Percentiles rank a stretch among this genome's conserved stretches.
Conservation (phyloP, 2,113 vertebrate species). For the Galemys pyrenaicus region DNA sequence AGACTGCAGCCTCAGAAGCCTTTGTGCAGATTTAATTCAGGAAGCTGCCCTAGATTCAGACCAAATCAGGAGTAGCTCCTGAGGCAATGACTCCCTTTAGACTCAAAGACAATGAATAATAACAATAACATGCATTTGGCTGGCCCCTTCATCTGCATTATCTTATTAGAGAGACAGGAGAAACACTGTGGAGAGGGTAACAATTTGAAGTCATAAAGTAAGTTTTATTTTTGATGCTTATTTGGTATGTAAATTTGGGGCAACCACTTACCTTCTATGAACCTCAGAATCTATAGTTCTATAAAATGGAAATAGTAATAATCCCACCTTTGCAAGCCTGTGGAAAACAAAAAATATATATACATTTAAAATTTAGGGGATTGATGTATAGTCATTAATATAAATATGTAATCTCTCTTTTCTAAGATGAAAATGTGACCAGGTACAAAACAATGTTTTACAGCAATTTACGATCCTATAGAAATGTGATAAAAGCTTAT, state of each 20-base stretch:
- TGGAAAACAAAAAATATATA: neutral
- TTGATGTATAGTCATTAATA: neutral
- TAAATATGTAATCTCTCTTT: neutral
- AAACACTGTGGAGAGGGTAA: neutral
- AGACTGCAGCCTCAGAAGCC: neutral
- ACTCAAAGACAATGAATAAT: neutral
- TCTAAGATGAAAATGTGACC: slow-evolving; percentile 13
- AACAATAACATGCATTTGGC: neutral
- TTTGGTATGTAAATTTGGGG: neutral
- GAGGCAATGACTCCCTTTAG: slow-evolving; percentile 12
- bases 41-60: slow-evolving; percentile 56
- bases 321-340: neutral
- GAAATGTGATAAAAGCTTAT: neutral
- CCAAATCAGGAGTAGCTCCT: slow-evolving; percentile 33
- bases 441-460: neutral
- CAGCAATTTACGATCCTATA: neutral
- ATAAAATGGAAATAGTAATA: slow-evolving; percentile 15
- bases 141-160: neutral
- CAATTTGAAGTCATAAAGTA: neutral
- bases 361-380: neutral
- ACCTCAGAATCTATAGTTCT: neutral
- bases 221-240: neutral
- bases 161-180: neutral
- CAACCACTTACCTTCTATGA: neutral
- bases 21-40: slow-evolving; percentile 41